Evolutionary conservation across 2,888 invertebrate species (phyloP).

Genomic region (Diloba caeruleocephala): DNA sequence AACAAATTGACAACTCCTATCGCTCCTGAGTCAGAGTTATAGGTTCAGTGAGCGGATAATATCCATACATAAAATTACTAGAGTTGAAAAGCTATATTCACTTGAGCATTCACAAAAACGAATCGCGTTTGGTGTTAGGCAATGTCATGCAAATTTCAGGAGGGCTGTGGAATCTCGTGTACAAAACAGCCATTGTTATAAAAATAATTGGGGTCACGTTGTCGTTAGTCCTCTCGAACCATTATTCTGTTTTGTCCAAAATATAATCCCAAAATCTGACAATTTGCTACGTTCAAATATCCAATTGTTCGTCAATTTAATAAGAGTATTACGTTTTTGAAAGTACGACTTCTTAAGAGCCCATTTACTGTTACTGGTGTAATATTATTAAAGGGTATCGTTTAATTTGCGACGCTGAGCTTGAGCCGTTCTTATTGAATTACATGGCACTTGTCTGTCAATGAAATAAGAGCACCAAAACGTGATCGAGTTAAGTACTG

Average conservation of each 20-base stretch:
- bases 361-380: conserved; percentile 22
- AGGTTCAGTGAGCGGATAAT: conserved; percentile 57
- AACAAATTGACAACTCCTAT: conserved; percentile 11
- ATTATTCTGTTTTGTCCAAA: conserved; percentile 62
- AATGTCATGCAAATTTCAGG: conserved; percentile 82
- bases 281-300: conserved; percentile 46
- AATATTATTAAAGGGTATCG: conserved; percentile 29
- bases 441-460: conserved; percentile 52
- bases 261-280: conserved; percentile 53
- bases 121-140: conserved; percentile 75
- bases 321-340: conserved; percentile 46
- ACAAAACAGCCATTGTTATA: conserved; percentile 81
- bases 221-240: conserved; percentile 69
- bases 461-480: conserved; percentile 36
- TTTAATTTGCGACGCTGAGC: conserved; percentile 25
- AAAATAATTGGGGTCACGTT: conserved; percentile 82
- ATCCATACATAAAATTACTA: conserved; percentile 69
- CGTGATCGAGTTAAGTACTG: conserved; percentile 21
- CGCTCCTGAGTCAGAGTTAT: conserved; percentile 4
- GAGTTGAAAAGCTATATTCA: conserved; percentile 62
- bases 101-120: conserved; percentile 73
- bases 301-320: conserved; percentile 50
- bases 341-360: conserved; percentile 26
- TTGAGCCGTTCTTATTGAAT: conserved; percentile 19
- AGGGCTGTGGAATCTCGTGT: conserved; percentile 69